Evolutionary conservation across 2,888 invertebrate genomes (phyloP).

Genomic region (Urechis unicinctus): DNA sequence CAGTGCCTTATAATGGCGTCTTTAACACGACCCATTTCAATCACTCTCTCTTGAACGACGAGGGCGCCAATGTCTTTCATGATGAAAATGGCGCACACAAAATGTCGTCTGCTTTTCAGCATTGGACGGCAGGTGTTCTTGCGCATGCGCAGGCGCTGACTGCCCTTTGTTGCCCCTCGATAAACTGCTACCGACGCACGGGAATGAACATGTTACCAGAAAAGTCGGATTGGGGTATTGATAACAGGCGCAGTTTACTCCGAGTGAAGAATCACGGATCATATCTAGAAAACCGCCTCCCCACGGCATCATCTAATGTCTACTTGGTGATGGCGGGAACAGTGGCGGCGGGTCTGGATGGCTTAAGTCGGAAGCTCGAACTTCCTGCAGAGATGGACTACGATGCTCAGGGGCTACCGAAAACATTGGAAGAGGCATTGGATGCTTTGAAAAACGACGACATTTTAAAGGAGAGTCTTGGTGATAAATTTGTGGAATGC

Average conservation of each 20-base stretch:
- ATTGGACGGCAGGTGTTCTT: constrained; percentile 17
- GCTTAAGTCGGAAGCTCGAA: constrained; percentile 10
- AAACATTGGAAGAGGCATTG: constrained; percentile 14
- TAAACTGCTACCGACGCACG: constrained; percentile 19
- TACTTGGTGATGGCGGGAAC: constrained; percentile 19
- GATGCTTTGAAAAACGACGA: constrained; percentile 14
- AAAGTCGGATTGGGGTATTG: constrained; percentile 13
- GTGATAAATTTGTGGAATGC: constrained; percentile 13
- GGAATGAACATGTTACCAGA: constrained; percentile 2
- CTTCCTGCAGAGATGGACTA: constrained; percentile 3
- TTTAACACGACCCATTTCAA: constrained; percentile 18
- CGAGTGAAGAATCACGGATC: constrained; percentile 11
- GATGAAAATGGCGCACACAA: constrained; percentile 4
- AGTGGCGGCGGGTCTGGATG: constrained; percentile 21
- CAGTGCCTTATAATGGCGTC: constrained; percentile 3
- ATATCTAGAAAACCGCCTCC: constrained; percentile 17
- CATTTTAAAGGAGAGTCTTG: constrained; percentile 7
- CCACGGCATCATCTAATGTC: constrained; percentile 15
- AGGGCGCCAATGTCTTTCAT: constrained; percentile 7
- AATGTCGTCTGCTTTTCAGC: constrained; percentile 6
- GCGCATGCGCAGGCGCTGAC: constrained; percentile 16
- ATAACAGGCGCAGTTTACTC: constrained; percentile 3
- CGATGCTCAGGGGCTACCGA: constrained; percentile 1
- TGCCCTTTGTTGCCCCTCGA: constrained; percentile 16
- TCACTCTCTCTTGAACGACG: constrained; percentile 14